Conservation (phyloP, 35 echinoderm and acorn worm genomes). For the Apostichopus japonicus region DNA sequence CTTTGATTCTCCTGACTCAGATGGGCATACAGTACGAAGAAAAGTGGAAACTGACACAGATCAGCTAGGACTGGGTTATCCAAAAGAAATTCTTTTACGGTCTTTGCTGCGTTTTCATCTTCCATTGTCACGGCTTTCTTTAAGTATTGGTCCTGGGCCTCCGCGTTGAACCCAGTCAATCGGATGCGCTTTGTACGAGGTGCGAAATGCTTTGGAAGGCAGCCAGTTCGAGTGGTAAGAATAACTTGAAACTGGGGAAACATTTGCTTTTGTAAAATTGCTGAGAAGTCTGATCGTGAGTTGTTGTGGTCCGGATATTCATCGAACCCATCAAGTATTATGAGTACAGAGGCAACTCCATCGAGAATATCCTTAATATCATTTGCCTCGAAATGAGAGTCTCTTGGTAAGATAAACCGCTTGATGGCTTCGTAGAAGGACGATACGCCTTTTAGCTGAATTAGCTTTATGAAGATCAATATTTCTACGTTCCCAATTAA, state of each 20-base stretch:
- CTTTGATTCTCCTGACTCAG: neutral
- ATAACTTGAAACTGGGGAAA: constrained; percentile 7
- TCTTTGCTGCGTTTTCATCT: neutral
- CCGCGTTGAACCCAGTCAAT: neutral
- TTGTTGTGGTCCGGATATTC: neutral
- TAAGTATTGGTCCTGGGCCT: neutral
- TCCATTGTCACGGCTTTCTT: neutral
- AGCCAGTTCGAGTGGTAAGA: neutral
- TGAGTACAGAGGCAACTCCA: neutral
- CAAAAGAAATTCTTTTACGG: neutral
- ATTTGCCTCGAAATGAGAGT: neutral
- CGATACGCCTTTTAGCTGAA: neutral
- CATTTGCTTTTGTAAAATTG: neutral
- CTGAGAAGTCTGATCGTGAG: neutral
- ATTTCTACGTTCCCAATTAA: neutral
- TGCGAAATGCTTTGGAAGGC: neutral
- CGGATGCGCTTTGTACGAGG: neutral
- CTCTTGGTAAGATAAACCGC: constrained; percentile 13
- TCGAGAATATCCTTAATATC: neutral
- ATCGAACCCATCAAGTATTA: constrained; percentile 5
- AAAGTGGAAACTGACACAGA: constrained; percentile 20
- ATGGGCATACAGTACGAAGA: constrained; percentile 20
- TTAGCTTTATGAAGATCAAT: neutral
- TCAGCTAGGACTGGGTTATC: constrained; percentile 7
- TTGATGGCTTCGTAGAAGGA: constrained; percentile 23